Evolutionary conservation across 1,140 invertebrate species (phyloP).

Genomic region (Aphelenchoides besseyi): DNA sequence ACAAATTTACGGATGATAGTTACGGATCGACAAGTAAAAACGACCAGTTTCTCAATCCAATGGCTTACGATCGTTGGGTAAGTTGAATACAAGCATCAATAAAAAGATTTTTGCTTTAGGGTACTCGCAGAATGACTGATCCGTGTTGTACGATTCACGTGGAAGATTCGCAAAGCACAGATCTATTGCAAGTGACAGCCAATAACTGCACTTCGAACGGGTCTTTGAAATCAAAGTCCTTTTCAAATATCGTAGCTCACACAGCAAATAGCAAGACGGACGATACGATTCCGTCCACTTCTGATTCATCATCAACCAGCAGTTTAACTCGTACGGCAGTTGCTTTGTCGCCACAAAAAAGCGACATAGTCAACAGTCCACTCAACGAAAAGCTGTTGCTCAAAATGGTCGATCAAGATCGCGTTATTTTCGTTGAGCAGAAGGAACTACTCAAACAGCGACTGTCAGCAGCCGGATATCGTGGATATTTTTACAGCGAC

Average conservation of each 20-base stretch:
- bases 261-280: background rate
- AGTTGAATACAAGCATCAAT: background rate
- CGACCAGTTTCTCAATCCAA: background rate
- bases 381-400: constrained; percentile 19
- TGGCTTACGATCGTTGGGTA: background rate
- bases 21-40: background rate
- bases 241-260: constrained; percentile 2
- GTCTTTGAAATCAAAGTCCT: constrained; percentile 15
- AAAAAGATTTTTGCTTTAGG: background rate
- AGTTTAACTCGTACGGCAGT: constrained; percentile 6
- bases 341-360: background rate
- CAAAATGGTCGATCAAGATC: constrained; percentile 25
- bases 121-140: constrained; percentile 29
- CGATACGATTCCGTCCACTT: constrained; percentile 18
- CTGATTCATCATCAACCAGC: constrained; percentile 19
- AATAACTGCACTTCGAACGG: constrained; percentile 21
- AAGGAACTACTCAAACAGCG: constrained; percentile 32
- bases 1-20: background rate
- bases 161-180: constrained; percentile 6
- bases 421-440: constrained; percentile 26
- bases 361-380: constrained; percentile 20
- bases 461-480: constrained; percentile 13
- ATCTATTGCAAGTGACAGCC: background rate
- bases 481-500: constrained; percentile 37
- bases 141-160: constrained; percentile 9